phyloP scores from a whole-genome alignment of 2,888 invertebrate genomes.

The Patella depressa region DNA sequence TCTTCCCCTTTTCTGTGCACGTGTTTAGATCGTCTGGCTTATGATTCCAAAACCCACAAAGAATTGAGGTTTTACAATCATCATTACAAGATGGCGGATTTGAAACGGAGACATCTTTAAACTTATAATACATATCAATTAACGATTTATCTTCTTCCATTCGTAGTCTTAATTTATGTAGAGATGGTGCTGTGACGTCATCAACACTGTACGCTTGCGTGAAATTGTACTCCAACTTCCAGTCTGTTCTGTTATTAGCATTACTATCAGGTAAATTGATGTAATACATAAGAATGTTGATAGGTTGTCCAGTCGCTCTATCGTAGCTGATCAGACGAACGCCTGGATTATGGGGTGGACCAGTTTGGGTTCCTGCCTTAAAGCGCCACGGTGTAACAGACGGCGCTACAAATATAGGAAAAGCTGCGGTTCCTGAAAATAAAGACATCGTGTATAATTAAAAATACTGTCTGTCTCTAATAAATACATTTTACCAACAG shows the following conservation, averaged over 20 bases:
- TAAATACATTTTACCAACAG: background rate
- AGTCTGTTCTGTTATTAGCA: conserved; percentile 79
- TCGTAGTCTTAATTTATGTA: conserved; percentile 78
- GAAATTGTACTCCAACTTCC: conserved; percentile 88
- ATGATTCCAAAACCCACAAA: background rate
- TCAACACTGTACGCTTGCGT: conserved; percentile 83
- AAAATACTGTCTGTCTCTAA: background rate
- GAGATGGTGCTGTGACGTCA: conserved; percentile 83
- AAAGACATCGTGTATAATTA: background rate
- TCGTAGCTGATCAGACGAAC: conserved; percentile 91
- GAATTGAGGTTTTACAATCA: background rate
- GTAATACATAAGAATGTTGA: conserved; percentile 93
- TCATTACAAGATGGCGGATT: background rate
- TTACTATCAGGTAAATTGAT: conserved; percentile 81
- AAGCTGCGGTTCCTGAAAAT: conserved; percentile 79
- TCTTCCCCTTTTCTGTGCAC: too few relatives aligned
- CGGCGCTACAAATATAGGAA: conserved; percentile 88
- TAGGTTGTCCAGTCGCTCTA: conserved; percentile 78
- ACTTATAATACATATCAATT: conserved; percentile 38
- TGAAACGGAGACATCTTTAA: conserved; percentile 36
- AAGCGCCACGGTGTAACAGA: conserved; percentile 89
- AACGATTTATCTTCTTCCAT: conserved; percentile 31
- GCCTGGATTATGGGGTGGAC: conserved; percentile 83
- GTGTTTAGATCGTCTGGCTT: background rate
- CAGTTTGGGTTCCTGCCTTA: conserved; percentile 42